A percentile compares a stretch with the other conserved stretches of the same genome.
These are phyloP conservation scores for Knipowitschia caucasica DNA, from an alignment of 2,797 vertebrate genomes.

Conservation along the genomic window DNA sequence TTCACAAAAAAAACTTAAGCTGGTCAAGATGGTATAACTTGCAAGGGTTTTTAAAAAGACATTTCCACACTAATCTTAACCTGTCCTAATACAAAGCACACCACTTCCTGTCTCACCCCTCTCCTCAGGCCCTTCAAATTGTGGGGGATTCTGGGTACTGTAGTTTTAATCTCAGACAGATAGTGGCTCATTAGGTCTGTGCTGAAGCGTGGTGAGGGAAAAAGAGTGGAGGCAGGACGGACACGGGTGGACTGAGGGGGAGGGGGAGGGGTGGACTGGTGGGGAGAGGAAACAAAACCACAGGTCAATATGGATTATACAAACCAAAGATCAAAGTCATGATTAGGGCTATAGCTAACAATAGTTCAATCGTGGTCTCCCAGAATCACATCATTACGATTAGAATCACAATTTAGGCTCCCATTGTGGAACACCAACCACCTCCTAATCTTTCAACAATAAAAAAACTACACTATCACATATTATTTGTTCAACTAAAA, in stretches of 20 bases:
- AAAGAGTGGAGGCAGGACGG: slow-evolving; percentile 78
- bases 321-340: no score
- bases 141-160: slow-evolving; percentile 91
- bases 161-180: slow-evolving; percentile 92
- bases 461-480: no score
- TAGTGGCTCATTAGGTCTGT: slow-evolving; percentile 91
- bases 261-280: slow-evolving; percentile 47
- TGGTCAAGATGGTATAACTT: not conserved
- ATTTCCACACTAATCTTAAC: slow-evolving; percentile 5
- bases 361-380: no score
- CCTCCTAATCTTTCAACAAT: no score
- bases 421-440: no score
- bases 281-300: slow-evolving; percentile 34
- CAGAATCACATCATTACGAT: no score
- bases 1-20: not conserved
- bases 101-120: slow-evolving; percentile 86
- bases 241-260: slow-evolving; percentile 72
- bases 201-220: slow-evolving; percentile 83
- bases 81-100: not conserved
- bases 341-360: no score
- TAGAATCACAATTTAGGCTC: no score
- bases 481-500: not conserved
- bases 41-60: not conserved
- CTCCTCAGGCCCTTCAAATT: slow-evolving; percentile 88
- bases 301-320: slow-evolving; percentile 33